phyloP scores from a whole-genome alignment of 2,113 vertebrate species.

The Malurus elegans region DNA sequence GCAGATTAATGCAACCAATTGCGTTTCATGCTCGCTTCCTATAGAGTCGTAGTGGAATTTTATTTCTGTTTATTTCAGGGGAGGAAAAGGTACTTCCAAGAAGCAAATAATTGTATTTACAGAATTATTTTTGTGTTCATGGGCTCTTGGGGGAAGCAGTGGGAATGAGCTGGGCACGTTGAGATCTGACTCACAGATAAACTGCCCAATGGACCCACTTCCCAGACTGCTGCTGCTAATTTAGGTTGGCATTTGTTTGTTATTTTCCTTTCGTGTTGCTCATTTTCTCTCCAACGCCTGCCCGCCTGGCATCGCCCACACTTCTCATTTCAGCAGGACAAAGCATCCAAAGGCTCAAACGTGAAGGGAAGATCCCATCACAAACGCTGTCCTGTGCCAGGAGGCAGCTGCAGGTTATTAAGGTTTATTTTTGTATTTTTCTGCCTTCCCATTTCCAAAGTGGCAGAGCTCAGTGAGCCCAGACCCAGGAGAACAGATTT shows the following conservation, averaged over 20 bases:
- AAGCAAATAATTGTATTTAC: not conserved
- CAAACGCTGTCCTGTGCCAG: accelerated
- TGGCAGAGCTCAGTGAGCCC: not conserved
- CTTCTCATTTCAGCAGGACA: not conserved
- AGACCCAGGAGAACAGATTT: not conserved
- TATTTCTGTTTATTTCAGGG: not conserved
- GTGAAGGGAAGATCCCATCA: not conserved
- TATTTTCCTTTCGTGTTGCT: not conserved
- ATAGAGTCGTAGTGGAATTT: not conserved
- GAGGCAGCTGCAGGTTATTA: not conserved
- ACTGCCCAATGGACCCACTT: not conserved
- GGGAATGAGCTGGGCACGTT: not conserved
- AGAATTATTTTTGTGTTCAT: not conserved
- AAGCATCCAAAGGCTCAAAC: not conserved
- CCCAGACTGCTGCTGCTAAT: not conserved
- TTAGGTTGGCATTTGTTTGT: not conserved
- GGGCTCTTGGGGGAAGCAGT: not conserved
- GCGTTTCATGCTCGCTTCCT: not conserved
- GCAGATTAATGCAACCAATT: not conserved
- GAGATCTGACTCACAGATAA: constrained; percentile 28
- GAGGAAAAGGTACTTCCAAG: not conserved
- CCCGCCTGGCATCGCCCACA: not conserved
- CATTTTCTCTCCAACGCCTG: not conserved
- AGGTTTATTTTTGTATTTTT: not conserved
- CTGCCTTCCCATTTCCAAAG: not conserved